Evolutionary conservation across 2,888 invertebrate genomes (phyloP).

Genomic region (Galerucella calmariensis): DNA sequence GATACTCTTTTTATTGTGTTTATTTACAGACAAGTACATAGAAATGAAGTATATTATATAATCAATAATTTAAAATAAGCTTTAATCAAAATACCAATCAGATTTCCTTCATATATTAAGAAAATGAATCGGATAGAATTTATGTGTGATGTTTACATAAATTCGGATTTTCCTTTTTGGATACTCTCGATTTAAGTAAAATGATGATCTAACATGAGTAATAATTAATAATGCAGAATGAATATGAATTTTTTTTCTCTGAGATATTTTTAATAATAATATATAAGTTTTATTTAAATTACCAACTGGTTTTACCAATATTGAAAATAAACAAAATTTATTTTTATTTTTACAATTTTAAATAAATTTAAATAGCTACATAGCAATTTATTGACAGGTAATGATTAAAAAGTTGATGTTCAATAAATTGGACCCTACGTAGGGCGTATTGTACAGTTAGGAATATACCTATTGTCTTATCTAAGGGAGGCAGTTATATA

Average conservation of each 20-base stretch:
- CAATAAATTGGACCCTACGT: no score
- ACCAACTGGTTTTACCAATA: background rate
- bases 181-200: background rate
- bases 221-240: slow-evolving; percentile 7
- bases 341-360: no score
- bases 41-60: no score
- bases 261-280: background rate
- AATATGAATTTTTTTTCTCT: background rate
- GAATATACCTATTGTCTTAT: no score
- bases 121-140: background rate
- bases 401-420: background rate
- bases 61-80: no score
- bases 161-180: background rate
- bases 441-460: no score
- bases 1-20: background rate
- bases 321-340: no score
- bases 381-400: background rate
- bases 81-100: no score
- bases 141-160: slow-evolving; percentile 3
- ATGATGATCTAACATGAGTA: slow-evolving; percentile 6
- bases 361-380: no score
- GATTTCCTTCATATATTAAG: no score
- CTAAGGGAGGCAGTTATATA: no score
- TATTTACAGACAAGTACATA: no score
- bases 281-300: background rate